These are phyloP conservation scores for Bubo blakistoni DNA, from an alignment of 2,113 vertebrate genomes.

Conservation along the genomic window DNA sequence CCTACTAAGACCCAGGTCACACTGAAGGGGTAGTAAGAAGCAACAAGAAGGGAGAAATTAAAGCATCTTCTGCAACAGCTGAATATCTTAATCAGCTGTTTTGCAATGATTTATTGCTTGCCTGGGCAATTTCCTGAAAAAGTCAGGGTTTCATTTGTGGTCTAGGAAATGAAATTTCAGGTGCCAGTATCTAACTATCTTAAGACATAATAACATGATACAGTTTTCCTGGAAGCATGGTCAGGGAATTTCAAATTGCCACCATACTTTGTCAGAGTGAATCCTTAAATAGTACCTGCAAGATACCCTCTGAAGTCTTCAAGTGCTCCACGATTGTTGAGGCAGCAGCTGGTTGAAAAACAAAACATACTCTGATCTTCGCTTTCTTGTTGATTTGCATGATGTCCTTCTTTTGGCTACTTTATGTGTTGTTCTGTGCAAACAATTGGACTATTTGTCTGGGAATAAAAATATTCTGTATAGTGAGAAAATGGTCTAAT, in stretches of 20 bases:
- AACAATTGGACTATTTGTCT: not conserved
- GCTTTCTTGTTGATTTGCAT: not conserved
- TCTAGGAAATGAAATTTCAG: not conserved
- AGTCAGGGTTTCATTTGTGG: not conserved
- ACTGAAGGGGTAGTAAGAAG: not conserved
- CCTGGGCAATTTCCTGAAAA: not conserved
- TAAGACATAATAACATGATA: not conserved
- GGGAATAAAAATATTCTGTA: not conserved
- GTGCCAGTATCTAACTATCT: not conserved
- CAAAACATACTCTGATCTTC: not conserved
- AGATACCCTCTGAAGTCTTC: not conserved
- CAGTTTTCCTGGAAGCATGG: not conserved
- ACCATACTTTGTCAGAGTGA: not conserved
- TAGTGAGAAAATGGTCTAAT: not conserved
- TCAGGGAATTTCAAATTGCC: not conserved
- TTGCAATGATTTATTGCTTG: not conserved
- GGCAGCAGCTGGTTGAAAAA: not conserved
- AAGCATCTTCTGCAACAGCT: not conserved
- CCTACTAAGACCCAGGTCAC: not conserved
- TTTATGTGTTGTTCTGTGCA: not conserved
- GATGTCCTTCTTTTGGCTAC: not conserved
- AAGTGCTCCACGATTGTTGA: not conserved
- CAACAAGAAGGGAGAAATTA: not conserved
- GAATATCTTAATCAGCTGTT: not conserved
- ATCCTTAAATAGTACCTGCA: not conserved